Percentiles rank a stretch among this genome's conserved stretches.
Conservation (phyloP, 2,797 vertebrate species). For the Molothrus aeneus region DNA sequence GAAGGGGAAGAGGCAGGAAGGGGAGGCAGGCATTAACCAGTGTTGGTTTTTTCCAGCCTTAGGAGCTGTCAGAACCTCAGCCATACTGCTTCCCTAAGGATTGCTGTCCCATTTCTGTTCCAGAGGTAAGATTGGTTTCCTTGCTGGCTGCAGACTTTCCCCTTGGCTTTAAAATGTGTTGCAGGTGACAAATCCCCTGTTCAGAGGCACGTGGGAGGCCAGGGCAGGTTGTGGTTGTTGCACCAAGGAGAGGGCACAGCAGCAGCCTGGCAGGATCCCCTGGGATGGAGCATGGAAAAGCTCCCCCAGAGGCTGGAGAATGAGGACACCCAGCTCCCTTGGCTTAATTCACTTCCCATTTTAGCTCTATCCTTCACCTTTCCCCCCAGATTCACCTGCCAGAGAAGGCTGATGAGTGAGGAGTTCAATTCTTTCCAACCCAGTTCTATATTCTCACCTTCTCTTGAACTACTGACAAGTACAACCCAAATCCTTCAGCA, state of each 20-base stretch:
- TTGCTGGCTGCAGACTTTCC: not conserved
- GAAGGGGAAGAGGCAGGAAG: not conserved
- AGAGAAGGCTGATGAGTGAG: not conserved
- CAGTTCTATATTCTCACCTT: not conserved
- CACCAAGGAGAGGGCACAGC: not conserved
- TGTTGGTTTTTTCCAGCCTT: not conserved
- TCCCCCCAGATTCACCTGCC: not conserved
- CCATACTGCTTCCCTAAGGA: not conserved
- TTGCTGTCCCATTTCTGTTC: slow-evolving; percentile 55
- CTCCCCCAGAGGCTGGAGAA: slow-evolving; percentile 23
- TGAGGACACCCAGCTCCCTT: not conserved
- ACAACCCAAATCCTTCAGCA: not conserved
- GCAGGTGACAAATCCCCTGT: rapidly evolving
- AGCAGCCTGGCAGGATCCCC: not conserved
- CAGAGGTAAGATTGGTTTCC: not conserved
- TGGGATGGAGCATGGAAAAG: not conserved
- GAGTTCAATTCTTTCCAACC: not conserved
- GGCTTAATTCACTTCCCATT: slow-evolving; percentile 20
- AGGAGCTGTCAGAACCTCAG: not conserved
- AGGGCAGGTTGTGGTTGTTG: not conserved
- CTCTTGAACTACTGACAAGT: not conserved
- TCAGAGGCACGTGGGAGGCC: not conserved
- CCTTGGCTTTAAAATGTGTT: not conserved
- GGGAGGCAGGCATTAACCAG: not conserved
- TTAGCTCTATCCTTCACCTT: slow-evolving; percentile 34